These are phyloP conservation scores for Oeneis ivallda DNA, from an alignment of 2,888 invertebrate species.

Conservation along the genomic window DNA sequence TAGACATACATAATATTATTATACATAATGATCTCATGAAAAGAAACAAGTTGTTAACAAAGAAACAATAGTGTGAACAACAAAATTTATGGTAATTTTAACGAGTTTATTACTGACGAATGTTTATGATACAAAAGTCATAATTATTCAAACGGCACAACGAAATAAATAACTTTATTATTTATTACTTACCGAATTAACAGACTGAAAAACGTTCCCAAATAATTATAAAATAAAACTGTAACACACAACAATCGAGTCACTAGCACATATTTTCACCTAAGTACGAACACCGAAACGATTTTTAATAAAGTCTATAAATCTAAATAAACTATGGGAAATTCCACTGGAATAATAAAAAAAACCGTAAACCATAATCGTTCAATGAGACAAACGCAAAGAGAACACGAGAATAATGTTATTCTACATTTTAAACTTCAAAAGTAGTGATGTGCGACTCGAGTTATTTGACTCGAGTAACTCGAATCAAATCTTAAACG, in stretches of 20 bases:
- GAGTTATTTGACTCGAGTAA: no score
- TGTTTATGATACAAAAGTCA: background rate
- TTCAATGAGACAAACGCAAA: background rate
- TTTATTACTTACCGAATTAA: background rate
- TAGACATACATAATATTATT: no score
- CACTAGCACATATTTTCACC: constrained; percentile 18
- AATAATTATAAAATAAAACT: constrained; percentile 3
- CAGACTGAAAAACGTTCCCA: background rate
- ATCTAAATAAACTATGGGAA: constrained; percentile 5
- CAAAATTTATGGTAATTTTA: no score
- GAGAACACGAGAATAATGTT: no score
- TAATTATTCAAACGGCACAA: constrained; percentile 8
- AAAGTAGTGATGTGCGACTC: no score
- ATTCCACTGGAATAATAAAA: constrained; percentile 12
- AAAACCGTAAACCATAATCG: constrained; percentile 7
- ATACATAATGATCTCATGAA: no score
- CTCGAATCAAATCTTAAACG: no score
- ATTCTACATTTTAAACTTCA: no score
- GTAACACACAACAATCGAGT: background rate
- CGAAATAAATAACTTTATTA: background rate
- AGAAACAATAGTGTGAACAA: no score
- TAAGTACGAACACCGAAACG: constrained; percentile 1
- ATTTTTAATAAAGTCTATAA: background rate
- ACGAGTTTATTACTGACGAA: background rate
- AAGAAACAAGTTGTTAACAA: no score